Conservation (phyloP, 2,797 vertebrate species). For the Syngnathus rostellatus region DNA sequence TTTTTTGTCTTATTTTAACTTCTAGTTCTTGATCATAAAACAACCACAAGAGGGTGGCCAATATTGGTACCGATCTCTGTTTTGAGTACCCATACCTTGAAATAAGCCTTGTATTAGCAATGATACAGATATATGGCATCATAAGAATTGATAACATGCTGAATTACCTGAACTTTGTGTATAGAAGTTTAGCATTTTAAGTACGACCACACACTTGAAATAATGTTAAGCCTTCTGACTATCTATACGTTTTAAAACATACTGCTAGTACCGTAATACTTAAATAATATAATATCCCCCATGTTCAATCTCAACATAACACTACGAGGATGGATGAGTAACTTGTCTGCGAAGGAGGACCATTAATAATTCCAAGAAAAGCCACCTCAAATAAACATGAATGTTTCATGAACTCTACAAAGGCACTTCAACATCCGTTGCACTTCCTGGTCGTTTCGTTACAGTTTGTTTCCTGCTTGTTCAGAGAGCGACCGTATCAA, state of each 20-base stretch:
- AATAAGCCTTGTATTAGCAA: too few relatives aligned
- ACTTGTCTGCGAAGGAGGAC: conserved; percentile 33
- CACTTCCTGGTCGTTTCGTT: conserved; percentile 20
- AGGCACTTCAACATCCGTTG: conserved; percentile 29
- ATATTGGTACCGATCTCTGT: too few relatives aligned
- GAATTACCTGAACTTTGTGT: neutral
- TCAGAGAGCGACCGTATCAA: conserved; percentile 14
- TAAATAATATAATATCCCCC: neutral
- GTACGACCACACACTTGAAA: neutral
- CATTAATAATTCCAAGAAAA: conserved; percentile 50
- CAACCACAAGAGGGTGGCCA: too few relatives aligned
- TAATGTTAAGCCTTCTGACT: neutral
- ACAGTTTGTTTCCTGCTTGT: conserved; percentile 24
- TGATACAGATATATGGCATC: neutral
- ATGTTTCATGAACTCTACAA: conserved; percentile 36
- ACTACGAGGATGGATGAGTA: conserved; percentile 21
- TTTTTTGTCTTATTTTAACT: too few relatives aligned
- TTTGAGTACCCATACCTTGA: too few relatives aligned
- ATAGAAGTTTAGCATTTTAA: neutral
- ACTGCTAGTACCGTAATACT: too few relatives aligned
- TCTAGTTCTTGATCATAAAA: too few relatives aligned
- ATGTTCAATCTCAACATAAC: conserved; percentile 19
- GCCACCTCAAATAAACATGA: conserved; percentile 39
- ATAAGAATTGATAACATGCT: neutral
- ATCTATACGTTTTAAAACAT: too few relatives aligned